Base-by-base conservation (phyloP, 2,888 invertebrate species). In the Orchesellides sinensis region DNA sequence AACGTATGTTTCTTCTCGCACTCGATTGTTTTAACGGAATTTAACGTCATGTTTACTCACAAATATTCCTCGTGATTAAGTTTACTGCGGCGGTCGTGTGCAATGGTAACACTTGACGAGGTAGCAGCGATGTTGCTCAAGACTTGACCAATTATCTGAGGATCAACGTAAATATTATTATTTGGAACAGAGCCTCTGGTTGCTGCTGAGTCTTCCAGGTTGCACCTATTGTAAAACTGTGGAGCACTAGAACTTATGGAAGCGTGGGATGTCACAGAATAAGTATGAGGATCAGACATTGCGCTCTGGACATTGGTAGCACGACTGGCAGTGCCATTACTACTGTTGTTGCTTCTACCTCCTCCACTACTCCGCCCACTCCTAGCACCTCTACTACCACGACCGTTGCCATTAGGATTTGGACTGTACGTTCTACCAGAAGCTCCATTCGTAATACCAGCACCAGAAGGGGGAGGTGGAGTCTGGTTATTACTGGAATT, bases 401-500 rank as follows among this genome's bases (percentile, higher is more conserved):
- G 32, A 21, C 72, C 80, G 23, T 56, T 63, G 14, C 72, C 80
- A 23, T 56, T 63, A 5, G 78, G 59, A 59, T 56, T 82, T 19
- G 82, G 82, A 54, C 75, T 75, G 19, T 75, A 75, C 17, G 74
- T 82, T 32, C 66, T n/a, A 59, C 45, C 17, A 0, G 77, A 78
- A 6, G 56, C 29, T 35, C 80, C 80, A 35, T 81, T 77, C 0
- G 73, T 40, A 32, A 70, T 45, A 10, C 68, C 74, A 25, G 59
- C 56, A 12, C 74, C 75, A 17, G 84, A 69, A 0, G 83, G 83
- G 23, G 86, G 86, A 21, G 87, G 84, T 6, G 85, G 84, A 14
- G 82, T 78, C 49, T 80, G 81, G n/a, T 83, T 85, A 35, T 81
- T 84, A 47, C 86, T 86, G 12, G 87, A 84, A 32, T 84, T 87